Base-by-base conservation (phyloP, 2,888 invertebrate species). In the Oegoconia quadripuncta region DNA sequence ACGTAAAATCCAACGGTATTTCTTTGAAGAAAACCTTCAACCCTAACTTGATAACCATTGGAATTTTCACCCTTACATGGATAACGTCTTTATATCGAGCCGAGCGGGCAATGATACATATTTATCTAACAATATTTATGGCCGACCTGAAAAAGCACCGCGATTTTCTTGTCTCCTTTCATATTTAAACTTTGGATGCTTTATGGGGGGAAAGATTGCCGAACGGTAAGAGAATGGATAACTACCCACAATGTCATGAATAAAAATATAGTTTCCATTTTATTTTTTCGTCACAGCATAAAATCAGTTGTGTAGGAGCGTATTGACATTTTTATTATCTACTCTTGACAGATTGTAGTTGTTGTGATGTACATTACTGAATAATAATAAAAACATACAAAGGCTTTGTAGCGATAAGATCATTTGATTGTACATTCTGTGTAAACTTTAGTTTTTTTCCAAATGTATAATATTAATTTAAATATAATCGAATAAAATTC, bases 81-180 rank as follows among this genome's bases (percentile, higher is more conserved):
- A 46, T 25, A 46, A 64, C 57, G 52, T 60, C 48, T 64, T 64
- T 65, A 65, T 65, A 69, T 65, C 66, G 61, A 65, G 60, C 60
- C 56, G 57, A 52, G 48, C 66, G 75, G 70, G 66, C 80, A 78
- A 76, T 75, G 76, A 81, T 83, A 83, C 78, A 83, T 82, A 83
- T 86, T 84, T 81, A 83, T 84, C 77, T 79, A 71, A 77, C 72
- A 74, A 74, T 83, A 86, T 86, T 86, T 86, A 86, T 81, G 64
- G 67, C 57, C 48, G 52, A 52, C 57, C 62, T 64, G 67, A 74
- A 73, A 83, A 74, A 70, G 66, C 53, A 56, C 52, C 54, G 62
- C 68, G 70, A 75, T 74, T 71, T 74, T 72, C 73, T 66, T 55
- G 50, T 57, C 66, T 68, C 66, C 56, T 71, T 80, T 75, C 73